phyloP scores from a whole-genome alignment of 2,113 vertebrate genomes.

The Chlorodrepanis virens region DNA sequence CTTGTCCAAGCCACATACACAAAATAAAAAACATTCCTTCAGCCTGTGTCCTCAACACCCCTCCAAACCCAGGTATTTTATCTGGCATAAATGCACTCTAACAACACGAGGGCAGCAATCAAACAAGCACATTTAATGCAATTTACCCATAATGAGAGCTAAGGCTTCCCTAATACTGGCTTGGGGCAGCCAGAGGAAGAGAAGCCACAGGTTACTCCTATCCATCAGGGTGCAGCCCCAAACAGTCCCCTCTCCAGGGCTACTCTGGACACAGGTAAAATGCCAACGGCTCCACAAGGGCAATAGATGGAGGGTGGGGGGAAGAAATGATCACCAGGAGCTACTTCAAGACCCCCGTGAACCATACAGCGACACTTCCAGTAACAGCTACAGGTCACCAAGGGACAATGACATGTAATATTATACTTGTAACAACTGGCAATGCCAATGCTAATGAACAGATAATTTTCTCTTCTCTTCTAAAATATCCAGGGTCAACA shows the following conservation, averaged over 20 bases:
- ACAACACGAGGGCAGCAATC: accelerated
- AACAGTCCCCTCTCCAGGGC: not conserved
- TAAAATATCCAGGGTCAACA: not conserved
- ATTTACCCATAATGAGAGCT: not conserved
- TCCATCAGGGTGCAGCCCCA: not conserved
- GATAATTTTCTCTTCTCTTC: not conserved
- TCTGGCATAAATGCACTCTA: not conserved
- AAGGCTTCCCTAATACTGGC: not conserved
- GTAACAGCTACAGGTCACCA: not conserved
- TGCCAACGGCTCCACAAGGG: not conserved
- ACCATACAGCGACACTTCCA: not conserved
- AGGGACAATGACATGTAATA: not conserved
- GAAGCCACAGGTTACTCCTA: not conserved
- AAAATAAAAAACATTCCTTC: not conserved
- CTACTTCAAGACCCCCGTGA: not conserved
- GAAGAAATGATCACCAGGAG: not conserved
- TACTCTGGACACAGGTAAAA: not conserved
- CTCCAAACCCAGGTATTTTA: not conserved
- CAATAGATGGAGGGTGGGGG: accelerated
- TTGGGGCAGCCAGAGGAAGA: not conserved
- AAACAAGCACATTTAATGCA: not conserved
- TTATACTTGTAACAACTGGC: not conserved
- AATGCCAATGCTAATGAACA: not conserved
- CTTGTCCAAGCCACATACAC: not conserved
- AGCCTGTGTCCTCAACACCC: not conserved